A percentile compares a stretch with the other conserved stretches of the same genome.
These are phyloP conservation scores for Pissodes strobi DNA, from an alignment of 1,140 invertebrate species.

Conservation along the genomic window DNA sequence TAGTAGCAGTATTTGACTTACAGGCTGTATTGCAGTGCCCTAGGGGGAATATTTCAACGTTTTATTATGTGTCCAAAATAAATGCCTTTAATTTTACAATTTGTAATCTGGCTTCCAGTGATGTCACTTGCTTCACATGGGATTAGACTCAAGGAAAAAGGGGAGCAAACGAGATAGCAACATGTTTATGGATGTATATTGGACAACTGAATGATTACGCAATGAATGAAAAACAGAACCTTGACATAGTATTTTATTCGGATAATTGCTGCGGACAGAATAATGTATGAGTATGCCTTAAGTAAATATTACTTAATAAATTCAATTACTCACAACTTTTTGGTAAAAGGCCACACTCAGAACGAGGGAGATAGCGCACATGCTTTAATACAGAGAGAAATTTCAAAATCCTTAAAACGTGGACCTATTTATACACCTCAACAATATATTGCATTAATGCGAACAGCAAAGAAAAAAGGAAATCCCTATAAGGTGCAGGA, in stretches of 20 bases:
- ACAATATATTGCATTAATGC: conserved; percentile 3
- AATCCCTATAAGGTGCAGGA: neutral
- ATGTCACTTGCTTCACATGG: conserved; percentile 28
- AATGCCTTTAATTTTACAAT: conserved; percentile 57
- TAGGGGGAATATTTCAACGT: conserved; percentile 45
- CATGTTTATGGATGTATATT: conserved; percentile 53
- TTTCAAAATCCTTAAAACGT: too few relatives aligned
- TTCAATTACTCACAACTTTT: too few relatives aligned
- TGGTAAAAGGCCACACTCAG: too few relatives aligned
- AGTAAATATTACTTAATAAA: too few relatives aligned
- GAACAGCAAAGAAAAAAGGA: conserved; percentile 14
- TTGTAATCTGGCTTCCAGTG: conserved; percentile 30
- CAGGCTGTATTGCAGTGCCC: conserved; percentile 51
- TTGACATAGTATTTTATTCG: conserved; percentile 45
- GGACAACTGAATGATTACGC: conserved; percentile 40
- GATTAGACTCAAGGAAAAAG: conserved; percentile 34
- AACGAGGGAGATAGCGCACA: conserved; percentile 54
- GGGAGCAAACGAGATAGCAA: conserved; percentile 54
- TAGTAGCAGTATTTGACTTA: conserved; percentile 49
- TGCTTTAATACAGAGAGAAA: conserved; percentile 49
- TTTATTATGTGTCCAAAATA: conserved; percentile 56
- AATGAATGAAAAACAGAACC: conserved; percentile 25
- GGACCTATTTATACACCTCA: too few relatives aligned
- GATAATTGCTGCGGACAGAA: conserved; percentile 55
- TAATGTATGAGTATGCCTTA: conserved; percentile 50